Evolutionary conservation across 1,140 invertebrate species (phyloP).

Genomic region (Drosophila ananassae): DNA sequence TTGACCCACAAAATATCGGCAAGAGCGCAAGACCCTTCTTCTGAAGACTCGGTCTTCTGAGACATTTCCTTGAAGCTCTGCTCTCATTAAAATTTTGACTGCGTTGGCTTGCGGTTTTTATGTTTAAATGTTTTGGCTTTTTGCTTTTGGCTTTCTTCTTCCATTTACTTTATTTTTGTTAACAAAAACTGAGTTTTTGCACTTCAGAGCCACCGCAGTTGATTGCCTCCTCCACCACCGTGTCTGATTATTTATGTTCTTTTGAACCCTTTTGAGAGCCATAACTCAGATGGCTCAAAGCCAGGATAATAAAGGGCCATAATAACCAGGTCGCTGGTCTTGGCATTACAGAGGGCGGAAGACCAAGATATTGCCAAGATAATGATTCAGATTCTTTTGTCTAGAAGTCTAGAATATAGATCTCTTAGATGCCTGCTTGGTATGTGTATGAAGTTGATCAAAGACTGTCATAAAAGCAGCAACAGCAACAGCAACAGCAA

Average conservation of each 20-base stretch:
- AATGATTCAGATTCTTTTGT: constrained; percentile 3
- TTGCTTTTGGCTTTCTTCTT: constrained; percentile 14
- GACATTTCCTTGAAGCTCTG: constrained; percentile 68
- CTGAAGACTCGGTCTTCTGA: constrained; percentile 34
- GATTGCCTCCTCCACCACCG: constrained; percentile 57
- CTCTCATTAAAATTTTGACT: constrained; percentile 79
- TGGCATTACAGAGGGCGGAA: too few relatives aligned
- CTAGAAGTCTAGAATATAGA: not conserved
- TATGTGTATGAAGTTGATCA: constrained; percentile 33
- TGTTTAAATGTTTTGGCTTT: constrained; percentile 58
- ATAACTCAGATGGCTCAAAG: too few relatives aligned
- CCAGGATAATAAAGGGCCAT: not conserved
- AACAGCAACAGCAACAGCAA: constrained; percentile 8
- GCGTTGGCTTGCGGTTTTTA: constrained; percentile 70
- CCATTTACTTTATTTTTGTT: constrained; percentile 33
- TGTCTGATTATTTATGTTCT: constrained; percentile 72
- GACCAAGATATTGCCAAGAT: too few relatives aligned
- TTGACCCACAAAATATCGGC: constrained; percentile 72
- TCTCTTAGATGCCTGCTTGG: not conserved
- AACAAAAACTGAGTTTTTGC: constrained; percentile 16
- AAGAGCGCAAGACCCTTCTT: constrained; percentile 19
- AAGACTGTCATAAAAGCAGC: constrained; percentile 24
- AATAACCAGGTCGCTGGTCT: not conserved
- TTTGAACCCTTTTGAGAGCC: constrained; percentile 61
- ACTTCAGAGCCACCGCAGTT: constrained; percentile 47